These are phyloP conservation scores for Palloptera scutellata DNA, from an alignment of 2,888 invertebrate species.

Conservation along the genomic window DNA sequence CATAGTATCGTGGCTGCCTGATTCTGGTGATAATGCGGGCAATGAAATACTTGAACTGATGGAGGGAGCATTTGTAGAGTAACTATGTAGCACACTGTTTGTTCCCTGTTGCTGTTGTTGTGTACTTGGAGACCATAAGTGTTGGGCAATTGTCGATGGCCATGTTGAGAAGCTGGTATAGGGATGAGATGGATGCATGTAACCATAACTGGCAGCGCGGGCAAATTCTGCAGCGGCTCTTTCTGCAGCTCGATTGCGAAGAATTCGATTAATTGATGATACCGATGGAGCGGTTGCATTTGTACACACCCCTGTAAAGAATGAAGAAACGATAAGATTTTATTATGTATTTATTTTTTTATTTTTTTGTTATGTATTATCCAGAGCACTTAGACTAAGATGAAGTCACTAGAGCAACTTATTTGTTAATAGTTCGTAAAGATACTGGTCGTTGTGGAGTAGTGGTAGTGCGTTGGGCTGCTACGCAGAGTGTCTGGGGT, in stretches of 20 bases:
- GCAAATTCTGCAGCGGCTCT: conserved; percentile 96
- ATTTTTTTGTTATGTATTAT: too few species aligned
- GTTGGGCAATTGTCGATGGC: conserved; percentile 62
- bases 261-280: conserved; percentile 94
- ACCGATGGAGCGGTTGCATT: conserved; percentile 96
- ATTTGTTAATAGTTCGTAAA: too few species aligned
- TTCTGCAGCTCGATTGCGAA: conserved; percentile 95
- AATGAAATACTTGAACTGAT: conserved; percentile 66
- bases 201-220: conserved; percentile 87
- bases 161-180: conserved; percentile 70
- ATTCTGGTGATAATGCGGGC: conserved; percentile 67
- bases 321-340: too few species aligned
- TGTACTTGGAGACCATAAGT: conserved; percentile 69
- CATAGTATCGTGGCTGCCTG: conserved; percentile 61
- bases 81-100: not conserved
- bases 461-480: too few species aligned
- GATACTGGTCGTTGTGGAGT: too few species aligned
- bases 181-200: conserved; percentile 79
- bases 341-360: too few species aligned
- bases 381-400: too few species aligned
- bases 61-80: not conserved
- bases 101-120: conserved; percentile 10
- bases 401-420: too few species aligned
- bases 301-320: conserved; percentile 83
- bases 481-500: too few species aligned